These are phyloP conservation scores for Amaurobius ferox DNA, from an alignment of 2,888 invertebrate species.

Conservation along the genomic window DNA sequence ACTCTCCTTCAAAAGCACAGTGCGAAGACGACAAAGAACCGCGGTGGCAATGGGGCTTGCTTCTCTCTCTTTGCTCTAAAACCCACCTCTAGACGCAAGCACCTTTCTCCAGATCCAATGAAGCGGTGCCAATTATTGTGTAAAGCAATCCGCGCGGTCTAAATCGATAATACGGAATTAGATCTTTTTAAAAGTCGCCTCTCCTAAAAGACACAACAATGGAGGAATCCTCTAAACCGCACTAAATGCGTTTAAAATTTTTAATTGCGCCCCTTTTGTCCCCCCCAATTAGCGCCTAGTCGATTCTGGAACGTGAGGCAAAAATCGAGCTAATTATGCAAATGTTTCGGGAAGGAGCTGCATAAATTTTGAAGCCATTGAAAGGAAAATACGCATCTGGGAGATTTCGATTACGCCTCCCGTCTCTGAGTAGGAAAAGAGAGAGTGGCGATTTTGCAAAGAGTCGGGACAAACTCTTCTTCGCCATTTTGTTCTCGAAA, in stretches of 20 bases:
- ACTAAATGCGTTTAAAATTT: constrained; percentile 41
- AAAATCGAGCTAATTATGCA: constrained; percentile 67
- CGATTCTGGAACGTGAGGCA: constrained; percentile 14
- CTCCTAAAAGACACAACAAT: neutral
- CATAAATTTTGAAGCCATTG: constrained; percentile 50
- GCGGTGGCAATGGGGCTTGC: neutral
- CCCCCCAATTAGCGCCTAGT: constrained; percentile 32
- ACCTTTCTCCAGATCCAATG: neutral
- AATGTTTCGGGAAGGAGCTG: constrained; percentile 25
- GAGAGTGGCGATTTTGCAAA: neutral
- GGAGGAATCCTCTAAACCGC: constrained; percentile 30
- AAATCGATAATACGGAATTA: constrained; percentile 32
- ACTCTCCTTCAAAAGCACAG: constrained; percentile 1
- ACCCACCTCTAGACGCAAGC: neutral
- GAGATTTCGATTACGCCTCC: constrained; percentile 44
- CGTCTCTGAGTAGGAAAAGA: neutral
- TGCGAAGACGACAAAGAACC: neutral
- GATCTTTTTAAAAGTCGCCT: constrained; percentile 20
- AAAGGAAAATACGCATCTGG: constrained; percentile 56
- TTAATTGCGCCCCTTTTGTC: constrained; percentile 46
- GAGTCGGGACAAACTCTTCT: neutral
- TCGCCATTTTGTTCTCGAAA: constrained; percentile 3
- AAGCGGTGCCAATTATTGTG: constrained; percentile 4
- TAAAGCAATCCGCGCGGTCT: constrained; percentile 7
- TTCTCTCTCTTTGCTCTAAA: neutral